Percentiles rank a stretch among this genome's conserved stretches.
Evolutionary conservation across 2,113 vertebrate species (phyloP).

Genomic region (Oryzias curvinotus): DNA sequence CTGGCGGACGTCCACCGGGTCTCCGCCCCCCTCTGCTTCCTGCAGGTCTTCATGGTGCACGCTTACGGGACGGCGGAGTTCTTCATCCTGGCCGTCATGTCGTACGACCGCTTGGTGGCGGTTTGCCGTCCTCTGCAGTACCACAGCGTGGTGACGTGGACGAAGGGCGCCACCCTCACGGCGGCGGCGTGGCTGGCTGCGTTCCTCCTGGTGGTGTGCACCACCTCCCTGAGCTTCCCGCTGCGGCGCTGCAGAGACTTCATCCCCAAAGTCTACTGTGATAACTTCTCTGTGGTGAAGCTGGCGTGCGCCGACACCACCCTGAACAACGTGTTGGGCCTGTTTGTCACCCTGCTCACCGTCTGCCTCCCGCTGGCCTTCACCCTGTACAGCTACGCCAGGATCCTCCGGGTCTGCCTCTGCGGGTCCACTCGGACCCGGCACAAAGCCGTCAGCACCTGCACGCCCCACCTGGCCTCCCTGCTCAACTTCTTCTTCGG

Average conservation of each 20-base stretch:
- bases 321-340: constrained; percentile 4
- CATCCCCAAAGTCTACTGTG: constrained; percentile 61
- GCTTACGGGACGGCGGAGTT: constrained; percentile 5
- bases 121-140: constrained; percentile 71
- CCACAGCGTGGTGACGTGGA: constrained; percentile 47
- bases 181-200: background rate
- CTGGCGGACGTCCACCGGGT: background rate
- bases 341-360: constrained; percentile 3
- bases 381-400: constrained; percentile 31
- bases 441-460: constrained; percentile 28
- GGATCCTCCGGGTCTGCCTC: constrained; percentile 36
- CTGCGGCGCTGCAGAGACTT: background rate
- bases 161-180: background rate
- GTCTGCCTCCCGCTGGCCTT: background rate
- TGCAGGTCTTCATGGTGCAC: constrained; percentile 15
- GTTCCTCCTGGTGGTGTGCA: background rate
- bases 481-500: constrained; percentile 51
- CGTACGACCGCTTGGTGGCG: constrained; percentile 70
- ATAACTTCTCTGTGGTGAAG: constrained; percentile 58
- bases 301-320: constrained; percentile 45
- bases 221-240: background rate
- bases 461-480: constrained; percentile 50
- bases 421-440: constrained; percentile 1
- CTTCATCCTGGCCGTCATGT: constrained; percentile 56
- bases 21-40: constrained; percentile 11